Evolutionary conservation across 2,888 invertebrate genomes (phyloP).

Genomic region (Archips crataeganus): DNA sequence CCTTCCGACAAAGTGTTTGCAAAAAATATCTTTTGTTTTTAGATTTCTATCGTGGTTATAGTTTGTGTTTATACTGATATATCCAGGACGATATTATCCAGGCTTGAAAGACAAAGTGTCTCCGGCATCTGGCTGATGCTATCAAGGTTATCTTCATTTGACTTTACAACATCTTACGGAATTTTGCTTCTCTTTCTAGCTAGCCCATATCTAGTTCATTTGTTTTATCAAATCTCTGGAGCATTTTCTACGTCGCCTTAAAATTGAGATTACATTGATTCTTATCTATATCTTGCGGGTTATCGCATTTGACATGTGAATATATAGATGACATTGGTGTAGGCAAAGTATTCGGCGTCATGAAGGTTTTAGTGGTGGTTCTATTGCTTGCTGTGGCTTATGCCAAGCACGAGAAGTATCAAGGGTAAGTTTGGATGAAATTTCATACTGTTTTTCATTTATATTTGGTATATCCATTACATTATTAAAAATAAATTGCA

Average conservation of each 20-base stretch:
- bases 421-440: slow-evolving; percentile 57
- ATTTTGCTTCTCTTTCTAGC: background rate
- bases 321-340: slow-evolving; percentile 13
- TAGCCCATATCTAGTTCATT: background rate
- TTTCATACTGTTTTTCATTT: slow-evolving; percentile 15
- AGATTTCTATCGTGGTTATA: no score
- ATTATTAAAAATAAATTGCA: no score
- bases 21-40: no score
- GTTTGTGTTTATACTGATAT: no score
- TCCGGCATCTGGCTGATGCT: no score
- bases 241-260: slow-evolving; percentile 16
- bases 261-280: slow-evolving; percentile 16
- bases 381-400: slow-evolving; percentile 58
- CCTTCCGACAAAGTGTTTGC: no score
- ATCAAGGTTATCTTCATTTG: background rate
- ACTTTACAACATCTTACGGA: background rate
- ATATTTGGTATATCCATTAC: background rate
- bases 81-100: no score
- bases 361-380: slow-evolving; percentile 60
- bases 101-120: background rate
- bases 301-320: slow-evolving; percentile 19
- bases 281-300: slow-evolving; percentile 33
- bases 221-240: slow-evolving; percentile 1
- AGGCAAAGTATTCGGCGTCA: slow-evolving; percentile 43
- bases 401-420: slow-evolving; percentile 71